Evolutionary conservation across 2,113 vertebrate species (phyloP).

Genomic region (Colossoma macropomum): DNA sequence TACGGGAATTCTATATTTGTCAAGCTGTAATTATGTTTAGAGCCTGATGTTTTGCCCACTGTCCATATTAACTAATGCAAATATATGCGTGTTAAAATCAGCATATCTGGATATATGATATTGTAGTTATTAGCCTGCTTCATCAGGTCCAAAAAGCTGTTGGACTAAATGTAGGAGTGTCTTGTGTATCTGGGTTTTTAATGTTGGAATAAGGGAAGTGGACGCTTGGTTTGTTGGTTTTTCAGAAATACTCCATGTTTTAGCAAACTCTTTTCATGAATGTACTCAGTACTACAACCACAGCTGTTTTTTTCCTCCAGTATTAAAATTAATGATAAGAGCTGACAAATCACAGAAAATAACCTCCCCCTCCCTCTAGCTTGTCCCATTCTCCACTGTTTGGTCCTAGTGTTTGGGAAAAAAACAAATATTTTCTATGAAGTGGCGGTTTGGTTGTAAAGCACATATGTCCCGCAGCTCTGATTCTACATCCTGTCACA

Average conservation of each 20-base stretch:
- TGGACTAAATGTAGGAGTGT: too few relatives aligned
- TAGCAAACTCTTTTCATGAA: slow-evolving; percentile 55
- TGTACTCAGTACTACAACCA: slow-evolving; percentile 3
- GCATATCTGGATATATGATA: too few relatives aligned
- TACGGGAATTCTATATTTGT: too few relatives aligned
- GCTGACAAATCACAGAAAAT: slow-evolving; percentile 19
- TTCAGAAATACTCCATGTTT: slow-evolving; percentile 32
- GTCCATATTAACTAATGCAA: too few relatives aligned
- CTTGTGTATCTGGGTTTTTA: not conserved
- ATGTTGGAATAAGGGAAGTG: not conserved
- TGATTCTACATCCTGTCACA: slow-evolving; percentile 99
- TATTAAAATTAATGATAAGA: slow-evolving; percentile 67
- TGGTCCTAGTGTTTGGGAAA: slow-evolving; percentile 74
- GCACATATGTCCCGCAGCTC: slow-evolving; percentile 92
- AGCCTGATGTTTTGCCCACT: too few relatives aligned
- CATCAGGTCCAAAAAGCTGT: too few relatives aligned
- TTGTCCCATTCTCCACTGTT: slow-evolving; percentile 60
- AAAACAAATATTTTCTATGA: slow-evolving; percentile 85
- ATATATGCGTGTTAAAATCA: too few relatives aligned
- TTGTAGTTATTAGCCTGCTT: too few relatives aligned
- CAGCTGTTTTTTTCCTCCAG: slow-evolving; percentile 46
- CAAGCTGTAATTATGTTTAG: too few relatives aligned
- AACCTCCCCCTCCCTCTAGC: not conserved
- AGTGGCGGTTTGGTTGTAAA: slow-evolving; percentile 84
- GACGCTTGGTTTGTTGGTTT: slow-evolving; percentile 33